phyloP scores from a whole-genome alignment of 1,140 invertebrate species.

The Ceratina australensis region DNA sequence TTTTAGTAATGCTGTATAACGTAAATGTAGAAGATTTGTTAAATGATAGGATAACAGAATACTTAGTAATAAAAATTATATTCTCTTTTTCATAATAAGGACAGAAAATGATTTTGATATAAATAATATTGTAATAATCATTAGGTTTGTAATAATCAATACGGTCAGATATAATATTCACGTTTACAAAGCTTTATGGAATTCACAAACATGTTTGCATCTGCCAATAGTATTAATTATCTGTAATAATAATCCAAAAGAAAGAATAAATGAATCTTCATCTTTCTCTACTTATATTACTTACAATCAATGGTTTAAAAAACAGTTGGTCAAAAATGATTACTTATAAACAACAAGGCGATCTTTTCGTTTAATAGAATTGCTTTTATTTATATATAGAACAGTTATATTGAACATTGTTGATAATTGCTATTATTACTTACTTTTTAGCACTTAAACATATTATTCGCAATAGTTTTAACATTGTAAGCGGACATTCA shows the following conservation, averaged over 20 bases:
- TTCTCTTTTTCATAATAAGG: conserved; percentile 29
- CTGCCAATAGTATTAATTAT: conserved; percentile 22
- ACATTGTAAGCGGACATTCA: conserved; percentile 48
- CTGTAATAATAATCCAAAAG: conserved; percentile 38
- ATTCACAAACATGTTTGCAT: conserved; percentile 35
- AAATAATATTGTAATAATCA: conserved; percentile 43
- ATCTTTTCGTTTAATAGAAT: conserved; percentile 44
- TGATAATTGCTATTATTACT: conserved; percentile 59
- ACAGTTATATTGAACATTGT: conserved; percentile 59
- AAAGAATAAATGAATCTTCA: conserved; percentile 45
- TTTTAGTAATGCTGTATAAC: conserved; percentile 9
- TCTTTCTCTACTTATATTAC: conserved; percentile 25
- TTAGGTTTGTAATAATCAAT: too few species aligned
- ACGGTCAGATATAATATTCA: conserved; percentile 15
- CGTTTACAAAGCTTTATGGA: conserved; percentile 6
- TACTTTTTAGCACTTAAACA: conserved; percentile 51
- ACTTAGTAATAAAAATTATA: conserved; percentile 8
- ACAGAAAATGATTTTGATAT: conserved; percentile 32
- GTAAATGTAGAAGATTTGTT: conserved; percentile 11
- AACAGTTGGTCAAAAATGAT: conserved; percentile 1
- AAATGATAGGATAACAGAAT: neutral
- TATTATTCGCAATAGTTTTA: conserved; percentile 52
- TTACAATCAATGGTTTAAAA: neutral
- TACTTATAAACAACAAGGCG: conserved; percentile 2
- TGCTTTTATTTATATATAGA: conserved; percentile 64